Percentiles rank a stretch among this genome's conserved stretches.
phyloP scores from a whole-genome alignment of 92 coral and sea anemone genomes.

The Umimayanthus kanabou region DNA sequence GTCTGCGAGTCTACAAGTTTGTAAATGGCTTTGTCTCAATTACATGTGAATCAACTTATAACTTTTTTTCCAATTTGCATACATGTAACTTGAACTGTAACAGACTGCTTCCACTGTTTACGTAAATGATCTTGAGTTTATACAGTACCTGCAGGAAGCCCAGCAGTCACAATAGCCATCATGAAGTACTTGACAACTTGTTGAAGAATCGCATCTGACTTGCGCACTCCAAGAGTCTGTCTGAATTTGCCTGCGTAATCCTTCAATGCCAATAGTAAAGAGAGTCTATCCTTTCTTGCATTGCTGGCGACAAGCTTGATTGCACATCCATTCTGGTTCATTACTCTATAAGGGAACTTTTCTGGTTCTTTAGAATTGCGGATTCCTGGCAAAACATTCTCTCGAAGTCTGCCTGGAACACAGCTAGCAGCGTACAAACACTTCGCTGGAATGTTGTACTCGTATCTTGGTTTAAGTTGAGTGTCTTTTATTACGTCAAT shows the following conservation, averaged over 20 bases:
- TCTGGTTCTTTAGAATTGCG: background rate
- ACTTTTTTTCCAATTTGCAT: no score
- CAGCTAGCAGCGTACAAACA: background rate
- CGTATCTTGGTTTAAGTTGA: background rate
- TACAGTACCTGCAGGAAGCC: constrained; percentile 30
- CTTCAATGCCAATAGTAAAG: background rate
- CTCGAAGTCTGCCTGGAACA: background rate
- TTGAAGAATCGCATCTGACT: background rate
- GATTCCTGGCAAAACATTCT: constrained; percentile 9
- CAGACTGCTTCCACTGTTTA: no score
- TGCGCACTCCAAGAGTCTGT: background rate
- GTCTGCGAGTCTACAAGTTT: no score
- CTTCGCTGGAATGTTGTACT: constrained; percentile 1
- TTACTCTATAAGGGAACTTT: constrained; percentile 8
- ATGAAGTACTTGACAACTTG: constrained; percentile 22
- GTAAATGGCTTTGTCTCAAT: no score
- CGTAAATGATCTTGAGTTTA: no score
- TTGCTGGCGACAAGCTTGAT: background rate
- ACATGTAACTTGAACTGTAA: no score
- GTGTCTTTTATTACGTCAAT: background rate
- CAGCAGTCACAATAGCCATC: constrained; percentile 12
- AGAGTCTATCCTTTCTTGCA: background rate
- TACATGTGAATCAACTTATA: no score
- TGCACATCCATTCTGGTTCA: constrained; percentile 40
- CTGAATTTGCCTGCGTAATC: background rate